Evolutionary conservation across 2,113 vertebrate species (phyloP).

Genomic region (Petromus typicus): DNA sequence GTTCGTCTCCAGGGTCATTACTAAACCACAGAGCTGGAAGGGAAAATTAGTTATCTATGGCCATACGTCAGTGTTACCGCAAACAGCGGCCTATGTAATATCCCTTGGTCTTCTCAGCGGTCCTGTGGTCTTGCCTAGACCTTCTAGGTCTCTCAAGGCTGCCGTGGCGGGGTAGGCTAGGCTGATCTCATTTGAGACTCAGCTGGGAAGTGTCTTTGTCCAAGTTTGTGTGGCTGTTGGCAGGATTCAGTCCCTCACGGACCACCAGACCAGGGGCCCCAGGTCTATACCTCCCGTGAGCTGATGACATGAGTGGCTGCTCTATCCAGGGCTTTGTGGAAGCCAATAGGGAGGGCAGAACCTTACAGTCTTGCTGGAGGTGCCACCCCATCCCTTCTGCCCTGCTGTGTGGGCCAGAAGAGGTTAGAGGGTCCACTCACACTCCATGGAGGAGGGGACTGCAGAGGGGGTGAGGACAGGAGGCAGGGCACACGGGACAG

Average conservation of each 20-base stretch:
- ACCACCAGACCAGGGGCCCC: neutral
- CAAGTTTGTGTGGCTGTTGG: no score
- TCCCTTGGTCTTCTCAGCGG: fast-evolving
- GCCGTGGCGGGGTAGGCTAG: neutral
- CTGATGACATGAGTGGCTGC: neutral
- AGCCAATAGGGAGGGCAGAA: neutral
- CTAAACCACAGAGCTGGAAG: neutral
- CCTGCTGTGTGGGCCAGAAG: fast-evolving
- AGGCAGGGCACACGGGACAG: fast-evolving
- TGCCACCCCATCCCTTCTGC: neutral
- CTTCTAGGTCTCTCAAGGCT: neutral
- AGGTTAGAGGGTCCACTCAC: neutral
- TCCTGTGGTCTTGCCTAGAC: neutral
- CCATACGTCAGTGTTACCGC: fast-evolving
- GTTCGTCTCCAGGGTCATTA: neutral
- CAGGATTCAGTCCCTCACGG: neutral
- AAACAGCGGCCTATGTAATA: neutral
- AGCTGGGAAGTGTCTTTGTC: neutral
- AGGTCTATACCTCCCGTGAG: neutral
- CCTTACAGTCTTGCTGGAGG: neutral
- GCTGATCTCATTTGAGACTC: neutral
- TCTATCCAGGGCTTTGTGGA: fast-evolving
- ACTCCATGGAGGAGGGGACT: neutral
- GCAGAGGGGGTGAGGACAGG: neutral
- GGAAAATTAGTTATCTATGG: fast-evolving